These are phyloP conservation scores for Frankliniella intonsa DNA, from an alignment of 2,888 invertebrate species.

Conservation along the genomic window DNA sequence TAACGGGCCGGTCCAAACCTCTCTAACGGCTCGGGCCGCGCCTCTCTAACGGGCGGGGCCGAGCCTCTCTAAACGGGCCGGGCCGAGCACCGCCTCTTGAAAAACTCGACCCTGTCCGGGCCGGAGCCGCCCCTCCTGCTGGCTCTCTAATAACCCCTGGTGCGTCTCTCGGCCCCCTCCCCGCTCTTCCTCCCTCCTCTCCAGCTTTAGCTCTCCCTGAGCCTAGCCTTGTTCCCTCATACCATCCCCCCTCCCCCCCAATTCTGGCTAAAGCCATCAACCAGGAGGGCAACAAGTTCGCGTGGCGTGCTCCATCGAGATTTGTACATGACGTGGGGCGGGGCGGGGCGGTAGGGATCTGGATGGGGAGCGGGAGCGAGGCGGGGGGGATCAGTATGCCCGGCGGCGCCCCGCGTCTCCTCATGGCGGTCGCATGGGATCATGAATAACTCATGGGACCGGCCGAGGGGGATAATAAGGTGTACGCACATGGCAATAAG, in stretches of 20 bases:
- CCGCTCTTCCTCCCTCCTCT: too few relatives aligned
- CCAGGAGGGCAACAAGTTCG: neutral
- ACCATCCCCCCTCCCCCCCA: too few relatives aligned
- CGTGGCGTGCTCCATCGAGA: constrained; percentile 12
- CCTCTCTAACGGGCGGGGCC: too few relatives aligned
- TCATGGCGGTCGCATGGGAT: neutral
- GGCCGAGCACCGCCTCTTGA: too few relatives aligned
- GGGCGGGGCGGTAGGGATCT: constrained; percentile 5
- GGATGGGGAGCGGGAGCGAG: neutral
- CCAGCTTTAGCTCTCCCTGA: too few relatives aligned
- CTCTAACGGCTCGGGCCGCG: too few relatives aligned
- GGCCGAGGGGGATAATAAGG: neutral
- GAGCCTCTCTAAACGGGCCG: too few relatives aligned
- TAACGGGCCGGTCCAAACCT: too few relatives aligned
- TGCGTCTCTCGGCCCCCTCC: too few relatives aligned
- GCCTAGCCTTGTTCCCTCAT: too few relatives aligned
- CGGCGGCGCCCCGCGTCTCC: too few relatives aligned
- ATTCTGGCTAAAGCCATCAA: neutral
- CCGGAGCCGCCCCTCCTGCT: neutral
- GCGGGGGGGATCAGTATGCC: neutral
- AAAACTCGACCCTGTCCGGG: neutral
- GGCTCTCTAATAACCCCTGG: neutral
- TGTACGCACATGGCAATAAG: neutral
- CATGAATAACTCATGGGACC: constrained; percentile 11
- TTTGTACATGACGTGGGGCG: neutral